Percentiles rank a stretch among this genome's conserved stretches.
phyloP scores from a whole-genome alignment of 2,797 vertebrate genomes.

The Sebastes kiyomatsui region DNA sequence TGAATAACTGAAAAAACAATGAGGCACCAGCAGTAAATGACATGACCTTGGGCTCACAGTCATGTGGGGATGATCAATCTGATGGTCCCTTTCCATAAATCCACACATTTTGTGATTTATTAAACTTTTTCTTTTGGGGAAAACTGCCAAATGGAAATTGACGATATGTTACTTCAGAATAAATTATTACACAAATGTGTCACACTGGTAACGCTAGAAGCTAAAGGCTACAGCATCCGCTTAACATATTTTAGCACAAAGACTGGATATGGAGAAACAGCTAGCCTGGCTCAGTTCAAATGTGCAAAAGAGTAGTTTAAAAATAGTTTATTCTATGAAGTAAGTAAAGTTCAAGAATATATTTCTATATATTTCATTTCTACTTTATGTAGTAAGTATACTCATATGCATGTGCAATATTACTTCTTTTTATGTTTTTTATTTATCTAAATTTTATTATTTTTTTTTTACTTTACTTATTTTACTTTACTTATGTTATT shows the following conservation, averaged over 20 bases:
- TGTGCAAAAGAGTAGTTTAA: not conserved
- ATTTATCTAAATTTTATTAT: no score
- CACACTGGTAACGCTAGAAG: not conserved
- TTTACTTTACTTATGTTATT: no score
- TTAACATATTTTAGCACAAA: not conserved
- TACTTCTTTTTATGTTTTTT: no score
- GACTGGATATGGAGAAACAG: not conserved
- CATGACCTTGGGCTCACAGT: not conserved
- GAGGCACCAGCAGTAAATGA: not conserved
- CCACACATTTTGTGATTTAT: not conserved
- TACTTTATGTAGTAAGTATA: no score
- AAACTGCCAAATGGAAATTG: not conserved
- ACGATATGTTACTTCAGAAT: not conserved
- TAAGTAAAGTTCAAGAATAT: no score
- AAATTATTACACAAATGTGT: not conserved
- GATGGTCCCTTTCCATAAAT: not conserved
- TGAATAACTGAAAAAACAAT: not conserved
- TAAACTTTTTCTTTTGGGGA: not conserved
- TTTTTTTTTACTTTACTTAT: no score
- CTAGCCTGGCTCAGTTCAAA: not conserved
- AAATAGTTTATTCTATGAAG: no score
- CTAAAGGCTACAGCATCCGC: not conserved
- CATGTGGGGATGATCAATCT: not conserved
- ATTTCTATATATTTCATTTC: no score
- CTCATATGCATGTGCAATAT: no score